phyloP scores from a whole-genome alignment of 2,797 vertebrate genomes.

The Antrozous pallidus region DNA sequence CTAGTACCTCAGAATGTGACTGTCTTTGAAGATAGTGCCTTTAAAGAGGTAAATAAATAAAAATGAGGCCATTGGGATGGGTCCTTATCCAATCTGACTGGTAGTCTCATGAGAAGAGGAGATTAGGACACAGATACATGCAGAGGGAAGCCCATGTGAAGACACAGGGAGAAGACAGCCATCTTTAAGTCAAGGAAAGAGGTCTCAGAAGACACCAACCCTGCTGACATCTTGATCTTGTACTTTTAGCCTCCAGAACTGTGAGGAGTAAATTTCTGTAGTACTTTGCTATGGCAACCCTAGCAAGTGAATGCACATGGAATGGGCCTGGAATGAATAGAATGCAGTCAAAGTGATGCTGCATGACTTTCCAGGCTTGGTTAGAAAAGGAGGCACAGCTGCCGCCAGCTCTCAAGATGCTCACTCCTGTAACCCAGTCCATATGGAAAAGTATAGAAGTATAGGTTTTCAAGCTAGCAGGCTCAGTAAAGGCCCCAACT shows the following conservation, averaged over 20 bases:
- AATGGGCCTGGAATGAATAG: background rate
- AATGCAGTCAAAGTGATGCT: background rate
- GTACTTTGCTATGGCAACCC: background rate
- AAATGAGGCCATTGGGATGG: background rate
- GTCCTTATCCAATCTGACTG: background rate
- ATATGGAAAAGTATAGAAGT: background rate
- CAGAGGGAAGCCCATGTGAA: background rate
- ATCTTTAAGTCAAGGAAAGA: background rate
- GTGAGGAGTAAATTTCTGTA: background rate
- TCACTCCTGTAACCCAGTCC: background rate
- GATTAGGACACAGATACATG: background rate
- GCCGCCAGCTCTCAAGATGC: background rate
- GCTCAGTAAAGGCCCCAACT: background rate
- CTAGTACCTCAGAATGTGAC: background rate
- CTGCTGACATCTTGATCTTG: background rate
- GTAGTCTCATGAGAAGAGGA: background rate
- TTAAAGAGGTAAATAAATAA: background rate
- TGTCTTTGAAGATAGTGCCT: background rate
- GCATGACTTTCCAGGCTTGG: background rate
- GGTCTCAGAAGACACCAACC: background rate
- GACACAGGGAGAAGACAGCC: background rate
- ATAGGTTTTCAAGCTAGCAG: background rate
- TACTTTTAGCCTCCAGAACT: background rate
- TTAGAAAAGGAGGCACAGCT: background rate
- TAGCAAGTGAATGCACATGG: background rate